Base-by-base conservation (phyloP, 2,888 invertebrate genomes). In the Rhaphigaster nebulosa region DNA sequence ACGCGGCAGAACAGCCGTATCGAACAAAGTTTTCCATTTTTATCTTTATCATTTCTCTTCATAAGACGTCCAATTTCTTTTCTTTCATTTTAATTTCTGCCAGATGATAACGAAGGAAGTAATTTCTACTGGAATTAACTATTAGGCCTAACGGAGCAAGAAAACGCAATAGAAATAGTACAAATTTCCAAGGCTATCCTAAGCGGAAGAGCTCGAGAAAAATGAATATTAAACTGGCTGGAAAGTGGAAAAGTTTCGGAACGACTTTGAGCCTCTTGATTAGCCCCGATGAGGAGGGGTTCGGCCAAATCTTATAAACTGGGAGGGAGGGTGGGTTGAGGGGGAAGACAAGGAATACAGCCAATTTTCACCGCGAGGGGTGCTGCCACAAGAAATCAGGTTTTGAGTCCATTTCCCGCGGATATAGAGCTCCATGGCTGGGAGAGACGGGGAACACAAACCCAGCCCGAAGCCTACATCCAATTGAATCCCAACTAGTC, bases 351-450 rank as follows among this genome's bases (percentile, higher is more conserved):
- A 87, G 90, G 65, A 88, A 91, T 88, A 91, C 90, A 91, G 91
- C 91, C 91, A 91, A 90, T 91, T 88, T 91, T 60, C 89, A 56
- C 87, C n/a, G n/a, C 54, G 20, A 84, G 45, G 29, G 54, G 52
- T 12, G 38, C 41, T 18, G 54, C 41, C 41, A 88, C 56, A 41
- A 41, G 87, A 91, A 91, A 91, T 91, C 90, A 91, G 88, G 91
- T 91, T 91, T 88, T 76, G 90, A 91, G 88, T 90, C 91, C 84
- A 91, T 91, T 91, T 91, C 91, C 91, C 88, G 91, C 88, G 91
- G 91, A 91, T 91, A 91, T 91, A 91, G 91, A 87, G 70, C 90
- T 45, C 84, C 34, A 50, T 50, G 45, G 45, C 84, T 26, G 26
- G 23, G 23, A 41, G 84, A 45, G 23, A 23, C 26, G 38, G 26